Conservation (phyloP, 30 jellyfish, hydroid and myxozoan genomes). For the Hydra vulgaris region DNA sequence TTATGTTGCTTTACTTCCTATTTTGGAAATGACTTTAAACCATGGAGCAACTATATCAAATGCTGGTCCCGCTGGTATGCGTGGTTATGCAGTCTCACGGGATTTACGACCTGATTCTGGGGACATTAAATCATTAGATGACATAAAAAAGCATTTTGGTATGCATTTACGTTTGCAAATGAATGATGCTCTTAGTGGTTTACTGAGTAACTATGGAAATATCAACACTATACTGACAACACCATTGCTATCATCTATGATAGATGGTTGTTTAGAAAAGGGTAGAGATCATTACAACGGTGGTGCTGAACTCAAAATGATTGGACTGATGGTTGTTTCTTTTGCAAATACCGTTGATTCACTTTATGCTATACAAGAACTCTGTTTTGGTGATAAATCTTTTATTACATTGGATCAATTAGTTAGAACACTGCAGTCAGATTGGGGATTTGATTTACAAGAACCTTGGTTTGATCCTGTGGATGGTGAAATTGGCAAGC, state of each 20-base stretch:
- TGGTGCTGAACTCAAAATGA: conserved; percentile 20
- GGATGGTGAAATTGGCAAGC: conserved; percentile 9
- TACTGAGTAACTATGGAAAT: conserved; percentile 9
- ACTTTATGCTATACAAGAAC: conserved; percentile 18
- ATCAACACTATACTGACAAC: not conserved
- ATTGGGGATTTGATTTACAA: conserved; percentile 25
- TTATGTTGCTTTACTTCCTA: conserved; percentile 16
- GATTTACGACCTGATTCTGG: conserved; percentile 28
- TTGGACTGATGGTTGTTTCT: conserved; percentile 18
- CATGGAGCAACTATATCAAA: conserved; percentile 22
- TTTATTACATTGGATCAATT: not conserved
- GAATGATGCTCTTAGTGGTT: conserved; percentile 13
- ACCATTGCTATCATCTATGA: conserved; percentile 12
- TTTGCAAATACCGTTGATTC: conserved; percentile 28
- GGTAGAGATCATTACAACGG: conserved; percentile 21
- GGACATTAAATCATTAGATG: conserved; percentile 5
- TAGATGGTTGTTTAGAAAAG: conserved; percentile 17
- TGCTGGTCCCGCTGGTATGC: conserved; percentile 32
- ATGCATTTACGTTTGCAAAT: conserved; percentile 22
- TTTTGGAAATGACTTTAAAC: conserved; percentile 19
- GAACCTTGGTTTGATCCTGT: conserved; percentile 25
- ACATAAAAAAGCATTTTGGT: conserved; percentile 15
- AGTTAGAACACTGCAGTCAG: conserved; percentile 10
- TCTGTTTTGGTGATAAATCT: conserved; percentile 24
- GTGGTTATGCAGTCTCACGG: conserved; percentile 16